Conservation (phyloP, 2,888 invertebrate genomes). For the Heliothis peltigera region DNA sequence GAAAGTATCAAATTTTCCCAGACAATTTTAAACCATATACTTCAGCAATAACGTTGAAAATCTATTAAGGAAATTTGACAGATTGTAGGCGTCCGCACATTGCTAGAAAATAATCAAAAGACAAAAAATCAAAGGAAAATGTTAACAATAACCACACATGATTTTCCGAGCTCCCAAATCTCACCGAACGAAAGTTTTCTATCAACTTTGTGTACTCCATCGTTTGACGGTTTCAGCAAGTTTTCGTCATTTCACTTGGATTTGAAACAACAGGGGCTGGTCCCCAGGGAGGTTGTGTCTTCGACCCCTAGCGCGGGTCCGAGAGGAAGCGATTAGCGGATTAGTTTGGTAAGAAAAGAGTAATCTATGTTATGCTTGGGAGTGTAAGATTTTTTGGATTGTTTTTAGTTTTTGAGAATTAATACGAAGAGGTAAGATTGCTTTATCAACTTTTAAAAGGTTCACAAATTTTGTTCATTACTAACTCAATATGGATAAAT, state of each 20-base stretch:
- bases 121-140: constrained; percentile 17
- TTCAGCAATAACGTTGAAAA: too few relatives aligned
- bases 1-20: too few relatives aligned
- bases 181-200: constrained; percentile 41
- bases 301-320: constrained; percentile 49
- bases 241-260: constrained; percentile 62
- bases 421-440: too few relatives aligned
- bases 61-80: too few relatives aligned
- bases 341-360: not conserved
- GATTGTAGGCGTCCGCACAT: too few relatives aligned
- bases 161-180: not conserved
- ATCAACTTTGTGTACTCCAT: constrained; percentile 42
- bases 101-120: constrained; percentile 7
- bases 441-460: too few relatives aligned
- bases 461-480: too few relatives aligned
- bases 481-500: too few relatives aligned
- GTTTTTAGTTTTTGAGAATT: not conserved
- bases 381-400: not conserved
- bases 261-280: constrained; percentile 86
- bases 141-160: constrained; percentile 12
- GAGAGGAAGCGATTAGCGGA: constrained; percentile 47
- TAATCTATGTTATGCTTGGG: not conserved
- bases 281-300: constrained; percentile 73
- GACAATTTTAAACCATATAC: too few relatives aligned
- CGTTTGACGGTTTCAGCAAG: constrained; percentile 70